These are phyloP conservation scores for Halictus rubicundus DNA, from an alignment of 1,140 invertebrate genomes.

Conservation along the genomic window DNA sequence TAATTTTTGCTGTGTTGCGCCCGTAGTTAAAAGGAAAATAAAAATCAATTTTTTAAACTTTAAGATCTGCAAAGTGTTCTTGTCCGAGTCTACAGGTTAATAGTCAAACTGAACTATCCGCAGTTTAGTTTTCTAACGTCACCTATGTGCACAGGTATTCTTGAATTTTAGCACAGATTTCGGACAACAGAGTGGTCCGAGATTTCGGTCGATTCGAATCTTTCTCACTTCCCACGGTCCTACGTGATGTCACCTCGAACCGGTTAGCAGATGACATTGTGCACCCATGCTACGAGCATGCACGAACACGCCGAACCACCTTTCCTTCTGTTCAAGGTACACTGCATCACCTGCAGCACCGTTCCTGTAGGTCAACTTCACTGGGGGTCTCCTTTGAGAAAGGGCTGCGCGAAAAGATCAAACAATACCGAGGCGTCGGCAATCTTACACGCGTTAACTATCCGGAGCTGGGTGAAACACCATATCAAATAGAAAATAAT, in stretches of 20 bases:
- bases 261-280: constrained; percentile 74
- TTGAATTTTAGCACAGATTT: too few species aligned
- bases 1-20: too few species aligned
- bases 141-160: too few species aligned
- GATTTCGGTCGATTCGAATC: constrained; percentile 48
- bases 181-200: constrained; percentile 22
- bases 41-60: too few species aligned
- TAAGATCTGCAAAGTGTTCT: too few species aligned
- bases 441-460: too few species aligned
- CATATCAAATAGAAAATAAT: too few species aligned
- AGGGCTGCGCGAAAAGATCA: constrained; percentile 5
- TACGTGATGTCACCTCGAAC: constrained; percentile 65
- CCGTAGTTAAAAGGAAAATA: too few species aligned
- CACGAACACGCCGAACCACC: neutral
- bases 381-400: constrained; percentile 57
- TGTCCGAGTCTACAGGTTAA: too few species aligned
- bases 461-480: too few species aligned
- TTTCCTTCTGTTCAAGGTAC: constrained; percentile 23
- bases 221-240: constrained; percentile 73
- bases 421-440: neutral
- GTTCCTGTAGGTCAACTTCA: constrained; percentile 60
- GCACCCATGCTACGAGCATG: constrained; percentile 53
- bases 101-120: too few species aligned
- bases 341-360: constrained; percentile 70
- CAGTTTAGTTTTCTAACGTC: too few species aligned